Evolutionary conservation across 1,140 invertebrate species (phyloP).

Genomic region (Ooceraea biroi): DNA sequence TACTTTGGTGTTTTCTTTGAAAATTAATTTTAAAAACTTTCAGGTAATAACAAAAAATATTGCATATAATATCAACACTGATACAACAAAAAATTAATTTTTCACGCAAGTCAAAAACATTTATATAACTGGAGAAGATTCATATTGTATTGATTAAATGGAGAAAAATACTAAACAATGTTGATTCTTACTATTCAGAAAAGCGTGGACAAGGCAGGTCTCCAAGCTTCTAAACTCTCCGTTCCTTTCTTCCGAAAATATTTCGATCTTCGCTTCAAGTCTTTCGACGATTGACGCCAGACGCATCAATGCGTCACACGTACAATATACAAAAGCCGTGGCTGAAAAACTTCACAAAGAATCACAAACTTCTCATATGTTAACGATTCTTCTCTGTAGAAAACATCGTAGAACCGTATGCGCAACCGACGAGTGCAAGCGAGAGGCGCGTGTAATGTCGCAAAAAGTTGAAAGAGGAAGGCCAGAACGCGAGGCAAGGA

Average conservation of each 20-base stretch:
- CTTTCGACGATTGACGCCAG: conserved; percentile 73
- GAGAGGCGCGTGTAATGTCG: conserved; percentile 18
- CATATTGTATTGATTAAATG: too few species aligned
- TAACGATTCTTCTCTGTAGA: conserved; percentile 27
- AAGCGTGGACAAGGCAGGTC: neutral
- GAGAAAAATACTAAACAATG: too few species aligned
- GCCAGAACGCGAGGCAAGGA: conserved; percentile 46
- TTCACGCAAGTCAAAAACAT: neutral
- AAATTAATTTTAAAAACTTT: neutral
- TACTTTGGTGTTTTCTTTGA: neutral
- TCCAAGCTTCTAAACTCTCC: neutral
- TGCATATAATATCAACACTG: neutral
- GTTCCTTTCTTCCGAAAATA: conserved; percentile 8
- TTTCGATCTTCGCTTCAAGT: conserved; percentile 8
- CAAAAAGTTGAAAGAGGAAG: conserved; percentile 61
- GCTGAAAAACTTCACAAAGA: neutral
- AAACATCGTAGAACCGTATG: conserved; percentile 51
- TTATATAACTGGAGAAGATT: too few species aligned
- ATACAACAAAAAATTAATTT: neutral
- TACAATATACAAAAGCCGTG: conserved; percentile 44
- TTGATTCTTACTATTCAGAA: neutral
- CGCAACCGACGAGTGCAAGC: conserved; percentile 18
- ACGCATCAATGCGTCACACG: conserved; percentile 57
- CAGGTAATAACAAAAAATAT: neutral
- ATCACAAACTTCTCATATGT: conserved; percentile 39